Percentiles rank a stretch among this genome's conserved stretches.
phyloP scores from a whole-genome alignment of 2,797 vertebrate species.

The Thamnophis elegans region DNA sequence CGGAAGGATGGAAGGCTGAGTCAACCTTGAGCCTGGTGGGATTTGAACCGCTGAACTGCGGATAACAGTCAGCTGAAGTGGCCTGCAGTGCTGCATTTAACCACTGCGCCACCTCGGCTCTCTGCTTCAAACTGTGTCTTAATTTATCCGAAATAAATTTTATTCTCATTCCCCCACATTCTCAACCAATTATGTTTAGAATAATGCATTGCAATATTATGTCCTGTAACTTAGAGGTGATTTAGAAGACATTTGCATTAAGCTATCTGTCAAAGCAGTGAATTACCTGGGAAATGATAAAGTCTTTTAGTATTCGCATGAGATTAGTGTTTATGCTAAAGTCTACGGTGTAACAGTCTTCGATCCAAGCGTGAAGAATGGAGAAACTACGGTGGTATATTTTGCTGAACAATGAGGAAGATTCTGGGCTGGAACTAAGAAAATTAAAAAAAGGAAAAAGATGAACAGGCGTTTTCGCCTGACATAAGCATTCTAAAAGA shows the following conservation, averaged over 20 bases:
- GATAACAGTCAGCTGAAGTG: no score
- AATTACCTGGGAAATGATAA: slow-evolving; percentile 84
- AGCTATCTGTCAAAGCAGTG: slow-evolving; percentile 23
- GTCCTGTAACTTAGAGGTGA: background rate
- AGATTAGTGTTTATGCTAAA: slow-evolving; percentile 76
- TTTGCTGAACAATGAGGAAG: slow-evolving; percentile 76
- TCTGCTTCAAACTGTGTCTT: background rate
- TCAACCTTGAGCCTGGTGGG: no score
- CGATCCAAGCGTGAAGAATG: slow-evolving; percentile 88
- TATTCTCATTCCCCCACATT: slow-evolving; percentile 6
- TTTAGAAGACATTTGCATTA: background rate
- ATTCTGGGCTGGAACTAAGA: slow-evolving; percentile 77
- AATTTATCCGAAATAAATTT: background rate
- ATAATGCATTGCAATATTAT: background rate
- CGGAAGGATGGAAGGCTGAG: no score
- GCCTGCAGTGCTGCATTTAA: no score
- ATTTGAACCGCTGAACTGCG: no score
- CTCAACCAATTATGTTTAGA: slow-evolving; percentile 10
- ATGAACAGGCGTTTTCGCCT: slow-evolving; percentile 1
- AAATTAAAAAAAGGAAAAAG: slow-evolving; percentile 27
- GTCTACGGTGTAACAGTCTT: slow-evolving; percentile 83
- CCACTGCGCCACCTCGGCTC: no score
- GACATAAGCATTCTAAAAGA: background rate
- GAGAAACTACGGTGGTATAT: slow-evolving; percentile 86
- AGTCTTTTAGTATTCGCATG: slow-evolving; percentile 75